phyloP scores from a whole-genome alignment of 2,113 vertebrate genomes.

The Gobio gobio region DNA sequence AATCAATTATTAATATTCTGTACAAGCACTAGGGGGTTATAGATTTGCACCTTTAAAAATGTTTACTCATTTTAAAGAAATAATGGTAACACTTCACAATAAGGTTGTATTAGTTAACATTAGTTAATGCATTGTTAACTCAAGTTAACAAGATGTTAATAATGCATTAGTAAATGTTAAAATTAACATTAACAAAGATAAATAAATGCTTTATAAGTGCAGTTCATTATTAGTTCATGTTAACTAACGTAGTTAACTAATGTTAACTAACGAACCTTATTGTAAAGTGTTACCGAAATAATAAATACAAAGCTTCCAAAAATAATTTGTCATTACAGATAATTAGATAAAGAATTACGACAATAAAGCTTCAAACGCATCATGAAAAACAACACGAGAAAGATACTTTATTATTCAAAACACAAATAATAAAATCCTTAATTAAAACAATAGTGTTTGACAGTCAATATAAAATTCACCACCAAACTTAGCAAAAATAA shows the following conservation, averaged over 20 bases:
- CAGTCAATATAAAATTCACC: not conserved
- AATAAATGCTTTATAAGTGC: too few species aligned
- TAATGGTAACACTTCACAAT: too few species aligned
- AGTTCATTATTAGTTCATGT: too few species aligned
- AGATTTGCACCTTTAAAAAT: not conserved
- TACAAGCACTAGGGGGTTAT: not conserved
- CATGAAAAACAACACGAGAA: not conserved
- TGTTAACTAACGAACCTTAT: too few species aligned
- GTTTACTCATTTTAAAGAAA: not conserved
- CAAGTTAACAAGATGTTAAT: too few species aligned
- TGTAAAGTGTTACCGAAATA: too few species aligned
- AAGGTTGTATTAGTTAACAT: too few species aligned
- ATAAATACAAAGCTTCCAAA: not conserved
- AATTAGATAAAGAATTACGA: not conserved
- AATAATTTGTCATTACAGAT: not conserved
- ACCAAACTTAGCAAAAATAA: not conserved
- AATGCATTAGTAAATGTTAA: too few species aligned
- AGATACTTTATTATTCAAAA: not conserved
- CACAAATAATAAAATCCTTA: not conserved
- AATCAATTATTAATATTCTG: not conserved
- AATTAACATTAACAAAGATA: too few species aligned
- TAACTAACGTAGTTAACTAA: too few species aligned
- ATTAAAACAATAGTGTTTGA: slow-evolving; percentile 8
- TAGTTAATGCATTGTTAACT: too few species aligned
- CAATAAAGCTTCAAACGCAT: not conserved